Evolutionary conservation across 2,888 invertebrate genomes (phyloP).

Genomic region (Exocentrus adspersus): DNA sequence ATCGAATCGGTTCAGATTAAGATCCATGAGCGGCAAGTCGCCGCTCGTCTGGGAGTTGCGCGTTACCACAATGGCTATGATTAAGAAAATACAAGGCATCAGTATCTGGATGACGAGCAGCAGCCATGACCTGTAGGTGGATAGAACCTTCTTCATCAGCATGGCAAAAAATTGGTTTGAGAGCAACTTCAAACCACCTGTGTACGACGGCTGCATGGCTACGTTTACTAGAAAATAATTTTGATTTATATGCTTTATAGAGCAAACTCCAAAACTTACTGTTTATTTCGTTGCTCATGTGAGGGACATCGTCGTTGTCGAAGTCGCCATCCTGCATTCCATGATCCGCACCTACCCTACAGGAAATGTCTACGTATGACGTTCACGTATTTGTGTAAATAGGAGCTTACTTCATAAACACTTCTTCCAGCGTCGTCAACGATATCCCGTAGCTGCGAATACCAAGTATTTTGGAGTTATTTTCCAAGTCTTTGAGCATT

Average conservation of each 20-base stretch:
- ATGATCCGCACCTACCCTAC: conserved; percentile 56
- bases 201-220: conserved; percentile 38
- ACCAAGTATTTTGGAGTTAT: conserved; percentile 67
- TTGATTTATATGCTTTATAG: conserved; percentile 14
- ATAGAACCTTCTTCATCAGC: conserved; percentile 60
- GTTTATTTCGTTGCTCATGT: conserved; percentile 10
- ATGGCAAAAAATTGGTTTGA: conserved; percentile 60
- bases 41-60: too few relatives aligned
- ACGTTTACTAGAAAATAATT: conserved; percentile 49
- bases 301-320: conserved; percentile 48
- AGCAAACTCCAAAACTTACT: conserved; percentile 3
- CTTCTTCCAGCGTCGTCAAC: conserved; percentile 91
- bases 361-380: not conserved
- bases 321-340: conserved; percentile 50
- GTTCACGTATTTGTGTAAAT: not conserved
- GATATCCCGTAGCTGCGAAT: conserved; percentile 84
- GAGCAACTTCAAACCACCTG: conserved; percentile 28
- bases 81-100: conserved; percentile 74
- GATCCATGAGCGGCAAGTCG: conserved; percentile 68
- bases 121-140: conserved; percentile 72
- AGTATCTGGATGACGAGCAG: conserved; percentile 73
- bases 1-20: conserved; percentile 66
- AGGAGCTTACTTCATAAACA: conserved; percentile 79
- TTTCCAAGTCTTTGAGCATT: conserved; percentile 76
- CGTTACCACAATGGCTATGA: conserved; percentile 71